Evolutionary conservation across 2,888 invertebrate genomes (phyloP), one percentile per base, ranked within the genome.

Genomic region (Nasonia oneida): DNA sequence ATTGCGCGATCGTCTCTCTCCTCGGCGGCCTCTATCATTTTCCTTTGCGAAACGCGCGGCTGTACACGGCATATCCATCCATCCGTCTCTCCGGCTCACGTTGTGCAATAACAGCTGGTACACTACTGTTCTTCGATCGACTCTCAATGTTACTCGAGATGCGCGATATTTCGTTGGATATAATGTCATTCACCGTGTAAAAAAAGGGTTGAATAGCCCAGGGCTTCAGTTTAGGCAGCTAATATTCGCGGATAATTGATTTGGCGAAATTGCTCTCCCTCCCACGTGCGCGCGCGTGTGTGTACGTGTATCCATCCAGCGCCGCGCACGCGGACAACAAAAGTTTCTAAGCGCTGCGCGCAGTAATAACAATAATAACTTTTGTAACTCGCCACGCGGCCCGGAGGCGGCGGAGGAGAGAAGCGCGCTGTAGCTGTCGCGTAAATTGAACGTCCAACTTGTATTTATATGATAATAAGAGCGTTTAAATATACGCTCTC

Each of bases 381-480:
- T 93, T 93, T 92, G 92, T 91, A 93, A 92, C 92, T 92, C 91
- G 29, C 29, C 29, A 2, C 29, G 29, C 89, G 88, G 88, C 90
- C 89, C 84, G 87, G 87, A 86, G 88, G 88, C 89, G 87, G 86
- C 84, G 84, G 75, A 87, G 86, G 86, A 87, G 81, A 42, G 78
- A 57, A 53, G 61, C 76, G 61, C 86, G 79, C 87, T 37, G n/a
- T 61, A 61, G 90, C 90, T 90, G 90, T 90, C 90, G 92, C 91
- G 92, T 92, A 92, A 93, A 93, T 93, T 93, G 91, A 92, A 92
- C 92, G 91, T 92, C 92, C 92, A 92, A 92, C 91, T 93, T 92
- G 92, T 93, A 93, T 93, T 93, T 93, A 92, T 93, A 92, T 92
- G 93, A 93, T 93, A 93, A 93, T 93, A 93, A 93, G 93, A 91